These are phyloP conservation scores for Euura lappo DNA, from an alignment of 1,140 invertebrate species.

Conservation along the genomic window DNA sequence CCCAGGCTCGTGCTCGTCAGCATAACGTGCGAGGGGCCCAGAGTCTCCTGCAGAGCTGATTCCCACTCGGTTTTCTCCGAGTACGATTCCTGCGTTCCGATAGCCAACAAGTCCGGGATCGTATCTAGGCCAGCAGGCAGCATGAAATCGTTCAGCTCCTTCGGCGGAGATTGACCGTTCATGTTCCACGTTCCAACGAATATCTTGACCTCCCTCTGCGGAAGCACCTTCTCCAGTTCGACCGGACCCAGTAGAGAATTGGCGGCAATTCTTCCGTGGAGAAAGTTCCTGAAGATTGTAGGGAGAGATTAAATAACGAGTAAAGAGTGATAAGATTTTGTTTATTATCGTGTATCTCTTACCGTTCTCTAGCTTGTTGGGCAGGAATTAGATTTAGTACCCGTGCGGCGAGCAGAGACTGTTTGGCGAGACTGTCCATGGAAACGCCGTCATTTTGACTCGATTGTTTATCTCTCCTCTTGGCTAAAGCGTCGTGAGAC, in stretches of 20 bases:
- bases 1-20: constrained; percentile 64
- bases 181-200: constrained; percentile 97
- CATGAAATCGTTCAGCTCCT: constrained; percentile 87
- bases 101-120: constrained; percentile 88
- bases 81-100: constrained; percentile 92
- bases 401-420: constrained; percentile 77
- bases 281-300: constrained; percentile 68
- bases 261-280: constrained; percentile 78
- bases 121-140: constrained; percentile 82
- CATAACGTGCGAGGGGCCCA: constrained; percentile 89
- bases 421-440: constrained; percentile 74
- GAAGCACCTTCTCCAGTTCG: constrained; percentile 86
- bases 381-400: constrained; percentile 80
- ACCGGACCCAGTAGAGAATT: constrained; percentile 80
- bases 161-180: constrained; percentile 83
- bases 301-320: background rate
- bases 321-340: background rate
- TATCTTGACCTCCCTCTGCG: constrained; percentile 82
- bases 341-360: constrained; percentile 21
- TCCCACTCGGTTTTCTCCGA: constrained; percentile 90
- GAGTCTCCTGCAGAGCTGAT: constrained; percentile 86
- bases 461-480: constrained; percentile 44
- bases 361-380: constrained; percentile 78
- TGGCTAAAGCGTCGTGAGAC: constrained; percentile 50
- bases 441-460: constrained; percentile 56